A percentile compares a stretch with the other conserved stretches of the same genome.
phyloP scores from a whole-genome alignment of 1,140 invertebrate species.

The Penaeus chinensis region DNA sequence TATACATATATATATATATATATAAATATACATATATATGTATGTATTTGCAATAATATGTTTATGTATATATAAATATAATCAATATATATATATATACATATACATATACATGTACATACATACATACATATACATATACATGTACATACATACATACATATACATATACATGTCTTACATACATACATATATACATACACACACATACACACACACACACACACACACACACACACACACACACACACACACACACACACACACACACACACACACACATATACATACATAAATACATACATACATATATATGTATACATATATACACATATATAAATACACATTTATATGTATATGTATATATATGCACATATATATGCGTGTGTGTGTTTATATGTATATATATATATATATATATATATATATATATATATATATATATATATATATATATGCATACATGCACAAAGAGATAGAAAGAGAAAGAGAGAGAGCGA shows the following conservation, averaged over 20 bases:
- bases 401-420: slow-evolving; percentile 55
- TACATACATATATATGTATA: slow-evolving; percentile 12
- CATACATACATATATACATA: neutral
- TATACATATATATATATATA: too few species aligned
- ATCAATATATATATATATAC: too few species aligned
- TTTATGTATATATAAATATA: too few species aligned
- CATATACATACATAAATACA: neutral
- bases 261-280: neutral
- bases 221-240: neutral
- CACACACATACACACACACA: neutral
- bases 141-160: neutral
- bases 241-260: neutral
- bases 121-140: neutral
- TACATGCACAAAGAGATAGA: slow-evolving; percentile 66
- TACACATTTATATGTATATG: neutral
- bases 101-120: too few species aligned
- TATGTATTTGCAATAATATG: too few species aligned
- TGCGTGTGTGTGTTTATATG: neutral
- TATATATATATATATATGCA: slow-evolving; percentile 6
- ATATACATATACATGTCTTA: neutral
- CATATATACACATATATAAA: neutral
- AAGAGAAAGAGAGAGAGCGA: too few species aligned
- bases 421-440: slow-evolving; percentile 8
- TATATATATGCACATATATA: neutral
- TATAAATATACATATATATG: too few species aligned